phyloP scores from a whole-genome alignment of 2,888 invertebrate species.

The Alsophila aescularia region DNA sequence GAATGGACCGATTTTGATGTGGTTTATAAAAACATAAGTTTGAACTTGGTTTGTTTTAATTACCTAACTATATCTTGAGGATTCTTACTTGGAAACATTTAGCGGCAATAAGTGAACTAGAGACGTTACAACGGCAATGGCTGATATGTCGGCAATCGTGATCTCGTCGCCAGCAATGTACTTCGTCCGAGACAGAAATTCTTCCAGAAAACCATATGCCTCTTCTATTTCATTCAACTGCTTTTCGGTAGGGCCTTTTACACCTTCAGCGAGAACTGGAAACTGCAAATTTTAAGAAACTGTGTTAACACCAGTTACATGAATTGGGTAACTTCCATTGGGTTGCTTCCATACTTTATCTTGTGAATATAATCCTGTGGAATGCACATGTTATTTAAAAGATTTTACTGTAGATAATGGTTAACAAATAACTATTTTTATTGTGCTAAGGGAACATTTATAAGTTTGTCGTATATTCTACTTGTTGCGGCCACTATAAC shows the following conservation, averaged over 20 bases:
- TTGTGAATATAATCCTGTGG: no score
- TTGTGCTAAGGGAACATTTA: no score
- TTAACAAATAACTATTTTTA: no score
- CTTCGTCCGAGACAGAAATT: conserved; percentile 68
- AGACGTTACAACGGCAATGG: conserved; percentile 52
- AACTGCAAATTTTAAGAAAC: conserved; percentile 4
- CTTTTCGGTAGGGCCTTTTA: conserved; percentile 57
- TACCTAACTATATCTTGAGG: no score
- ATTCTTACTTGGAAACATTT: conserved; percentile 41
- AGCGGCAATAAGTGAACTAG: conserved; percentile 48
- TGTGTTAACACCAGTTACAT: not conserved
- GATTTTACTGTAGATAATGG: no score
- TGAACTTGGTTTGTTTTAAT: not conserved
- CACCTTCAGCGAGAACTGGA: not conserved
- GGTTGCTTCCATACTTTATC: no score
- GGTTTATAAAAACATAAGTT: no score
- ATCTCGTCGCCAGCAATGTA: conserved; percentile 79
- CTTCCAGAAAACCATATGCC: conserved; percentile 73
- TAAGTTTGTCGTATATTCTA: no score
- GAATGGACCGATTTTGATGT: no score
- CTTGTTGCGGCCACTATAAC: no score
- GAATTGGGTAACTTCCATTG: no score
- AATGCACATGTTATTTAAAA: no score
- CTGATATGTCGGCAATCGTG: conserved; percentile 82
- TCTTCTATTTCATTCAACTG: conserved; percentile 65